Evolutionary conservation across 1,140 invertebrate species (phyloP), one percentile per base, ranked within the genome.

Genomic region (Drosophila fuyamai): DNA sequence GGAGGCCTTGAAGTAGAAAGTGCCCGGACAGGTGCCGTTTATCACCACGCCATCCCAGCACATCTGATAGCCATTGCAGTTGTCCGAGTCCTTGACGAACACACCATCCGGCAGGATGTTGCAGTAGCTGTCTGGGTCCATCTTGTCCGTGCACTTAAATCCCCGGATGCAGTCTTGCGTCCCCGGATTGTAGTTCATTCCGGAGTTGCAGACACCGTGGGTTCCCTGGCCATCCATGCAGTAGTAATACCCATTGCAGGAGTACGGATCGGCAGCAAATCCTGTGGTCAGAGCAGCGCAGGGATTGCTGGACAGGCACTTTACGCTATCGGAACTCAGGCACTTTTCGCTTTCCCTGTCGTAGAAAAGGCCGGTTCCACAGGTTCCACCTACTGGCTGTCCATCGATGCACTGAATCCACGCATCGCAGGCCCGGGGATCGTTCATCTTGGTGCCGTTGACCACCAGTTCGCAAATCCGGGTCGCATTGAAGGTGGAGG

Each of bases 21-120:
- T 75, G 9, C 59, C 65, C 1, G 90, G 84, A 7, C 91, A 92
- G 13, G 73, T 86, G 35, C 70, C 75, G 47, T 76, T 77, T 4
- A 89, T 29, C 10, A 90, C 46, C 13, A 65, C 16, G 2, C 40
- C 36, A n/a, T 76, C 50, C 90, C 84, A 91, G 62, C 91, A 92
- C 76, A 86, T 60, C 51, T 86, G 73, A 23, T 58, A 92, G 48
- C 75, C 84, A 36, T 68, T 80, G 56, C 91, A 92, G 27, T 44
- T 81, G 3, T 14, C 53, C 0, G 65, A 5, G 41, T 83, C 66
- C 57, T 91, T 90, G 7, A 90, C 71, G 14, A 91, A 91, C 0
- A 91, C 84, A 1, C 91, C 91, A 18, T 92, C 90, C 0, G 90
- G 75, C 18, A 92, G 36, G n/a, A 92, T 90, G 47, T 92, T 90